A percentile compares a stretch with the other conserved stretches of the same genome.
Evolutionary conservation across 2,113 vertebrate species (phyloP).

Genomic region (Mormoops blainvillei): DNA sequence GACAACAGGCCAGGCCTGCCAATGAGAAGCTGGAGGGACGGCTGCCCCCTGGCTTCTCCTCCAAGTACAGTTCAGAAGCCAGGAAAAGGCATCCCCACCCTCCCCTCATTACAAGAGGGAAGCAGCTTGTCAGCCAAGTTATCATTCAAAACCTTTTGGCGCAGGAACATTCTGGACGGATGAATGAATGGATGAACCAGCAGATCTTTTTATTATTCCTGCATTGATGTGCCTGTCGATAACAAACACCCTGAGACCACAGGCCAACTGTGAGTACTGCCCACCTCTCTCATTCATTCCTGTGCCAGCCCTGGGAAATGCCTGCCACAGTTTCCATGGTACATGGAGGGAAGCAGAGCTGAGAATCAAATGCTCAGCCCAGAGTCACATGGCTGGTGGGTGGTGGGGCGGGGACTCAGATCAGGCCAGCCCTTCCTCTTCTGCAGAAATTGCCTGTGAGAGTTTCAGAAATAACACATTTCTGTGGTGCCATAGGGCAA

Average conservation of each 20-base stretch:
- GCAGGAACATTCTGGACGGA: neutral
- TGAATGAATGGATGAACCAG: neutral
- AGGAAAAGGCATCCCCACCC: neutral
- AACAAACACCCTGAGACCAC: neutral
- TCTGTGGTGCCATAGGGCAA: neutral
- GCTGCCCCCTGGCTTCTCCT: neutral
- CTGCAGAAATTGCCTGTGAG: rapidly evolving
- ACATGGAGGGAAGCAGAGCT: rapidly evolving
- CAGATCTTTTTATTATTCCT: neutral
- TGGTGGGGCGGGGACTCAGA: neutral
- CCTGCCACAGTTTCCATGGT: neutral
- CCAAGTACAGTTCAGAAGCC: neutral
- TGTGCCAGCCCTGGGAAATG: neutral
- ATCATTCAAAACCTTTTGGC: neutral
- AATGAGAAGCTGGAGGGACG: neutral
- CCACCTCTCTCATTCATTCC: rapidly evolving
- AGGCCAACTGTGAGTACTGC: rapidly evolving
- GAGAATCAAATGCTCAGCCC: neutral
- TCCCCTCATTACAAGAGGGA: neutral
- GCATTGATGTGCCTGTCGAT: rapidly evolving
- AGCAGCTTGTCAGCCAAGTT: neutral
- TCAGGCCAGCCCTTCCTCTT: neutral
- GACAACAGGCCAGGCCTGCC: neutral
- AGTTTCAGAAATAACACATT: neutral
- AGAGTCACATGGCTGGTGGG: neutral